phyloP scores from a whole-genome alignment of 2,888 invertebrate genomes.

The Polydrusus cervinus region DNA sequence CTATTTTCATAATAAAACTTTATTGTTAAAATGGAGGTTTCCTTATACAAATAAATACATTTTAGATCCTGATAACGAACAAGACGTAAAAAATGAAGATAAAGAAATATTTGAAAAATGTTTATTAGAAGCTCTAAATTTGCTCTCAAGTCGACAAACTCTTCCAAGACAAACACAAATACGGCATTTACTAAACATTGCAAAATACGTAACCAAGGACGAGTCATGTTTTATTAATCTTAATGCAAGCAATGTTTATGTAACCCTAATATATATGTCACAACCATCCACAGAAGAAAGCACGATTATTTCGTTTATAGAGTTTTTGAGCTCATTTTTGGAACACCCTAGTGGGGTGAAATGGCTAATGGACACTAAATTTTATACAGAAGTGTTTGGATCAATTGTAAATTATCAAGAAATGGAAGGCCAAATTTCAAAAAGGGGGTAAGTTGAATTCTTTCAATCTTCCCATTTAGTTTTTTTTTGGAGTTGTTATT shows the following conservation, averaged over 20 bases:
- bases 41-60: too few relatives aligned
- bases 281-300: slow-evolving; percentile 11
- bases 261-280: slow-evolving; percentile 11
- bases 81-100: slow-evolving; percentile 37
- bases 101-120: slow-evolving; percentile 47
- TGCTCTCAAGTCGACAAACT: slow-evolving; percentile 19
- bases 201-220: slow-evolving; percentile 29
- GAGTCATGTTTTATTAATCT: slow-evolving; percentile 43
- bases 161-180: slow-evolving; percentile 36
- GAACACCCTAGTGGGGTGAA: slow-evolving; percentile 41
- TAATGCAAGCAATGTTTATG: slow-evolving; percentile 30
- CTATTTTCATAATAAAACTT: too few relatives aligned
- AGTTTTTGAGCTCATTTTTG: slow-evolving; percentile 32
- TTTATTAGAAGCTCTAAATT: slow-evolving; percentile 26
- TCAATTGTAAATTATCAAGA: slow-evolving; percentile 18
- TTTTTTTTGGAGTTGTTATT: too few relatives aligned
- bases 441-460: slow-evolving; percentile 27
- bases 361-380: slow-evolving; percentile 32
- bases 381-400: slow-evolving; percentile 26
- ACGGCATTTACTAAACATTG: slow-evolving; percentile 16
- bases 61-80: slow-evolving; percentile 30
- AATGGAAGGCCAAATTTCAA: slow-evolving; percentile 6
- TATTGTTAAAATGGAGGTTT: too few relatives aligned
- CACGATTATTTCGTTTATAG: slow-evolving; percentile 29
- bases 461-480: too few relatives aligned